Evolutionary conservation across 2,888 invertebrate genomes (phyloP), one percentile per base, ranked within the genome.

Genomic region (Tyria jacobaeae): DNA sequence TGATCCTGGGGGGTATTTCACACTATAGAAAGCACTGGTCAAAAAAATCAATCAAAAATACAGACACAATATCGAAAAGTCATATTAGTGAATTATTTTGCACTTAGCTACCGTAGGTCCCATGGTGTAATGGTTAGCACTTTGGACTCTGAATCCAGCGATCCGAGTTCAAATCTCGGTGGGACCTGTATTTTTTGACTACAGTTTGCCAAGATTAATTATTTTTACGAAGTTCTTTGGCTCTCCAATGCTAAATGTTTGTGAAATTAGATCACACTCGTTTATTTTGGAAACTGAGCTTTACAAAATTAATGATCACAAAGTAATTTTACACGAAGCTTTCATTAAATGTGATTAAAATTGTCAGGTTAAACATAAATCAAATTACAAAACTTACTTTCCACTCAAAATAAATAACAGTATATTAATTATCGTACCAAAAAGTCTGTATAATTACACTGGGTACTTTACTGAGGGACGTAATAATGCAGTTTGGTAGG

Each of bases 131-230:
- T 94, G 96, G 96, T 96, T 95, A 96, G 96, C 96, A 96, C 96
- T 96, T 95, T 96, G 96, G 96, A 96, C 96, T 96, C 94, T 96
- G 96, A 96, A 96, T 96, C 96, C 96, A 96, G 95, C 95, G 96
- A 96, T 96, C 96, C 95, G 96, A 96, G 96, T 96, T 96, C 96
- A 96, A 96, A 95, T 96, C 96, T 96, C 96, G 96, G 96, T 96
- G 96, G 96, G 94, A 96, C 96, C 96, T 92, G 81, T 27, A 1
- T 51, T 78, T 79, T 79, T 80, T 80, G 64, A 2, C 31, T 3
- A 31, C 21, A 41, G 6, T 31, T n/a, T 47, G 31, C 15, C 21
- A 55, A 24, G 47, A 56, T 24, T 24, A 31, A 34, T 56, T 47
- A 34, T 25, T 48, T 35, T 56, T 2, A 24, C 12, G 17, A 41